These are phyloP conservation scores for Sarcophaga subvicina DNA, from an alignment of 2,888 invertebrate genomes.

Conservation along the genomic window DNA sequence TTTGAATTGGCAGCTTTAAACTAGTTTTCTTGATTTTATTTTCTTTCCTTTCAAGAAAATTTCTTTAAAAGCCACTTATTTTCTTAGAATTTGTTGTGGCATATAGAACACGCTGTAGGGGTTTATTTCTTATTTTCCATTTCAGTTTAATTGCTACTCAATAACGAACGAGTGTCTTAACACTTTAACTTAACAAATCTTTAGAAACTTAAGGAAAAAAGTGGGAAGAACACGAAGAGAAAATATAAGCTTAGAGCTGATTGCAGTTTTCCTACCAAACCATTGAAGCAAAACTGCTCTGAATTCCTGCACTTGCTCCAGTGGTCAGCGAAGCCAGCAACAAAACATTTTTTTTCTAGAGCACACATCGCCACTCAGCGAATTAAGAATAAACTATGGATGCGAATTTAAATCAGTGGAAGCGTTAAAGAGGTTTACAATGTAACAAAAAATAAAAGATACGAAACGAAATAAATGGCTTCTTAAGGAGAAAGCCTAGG, in stretches of 20 bases:
- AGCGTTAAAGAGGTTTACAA: not conserved
- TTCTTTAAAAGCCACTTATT: not conserved
- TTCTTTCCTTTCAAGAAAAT: not conserved
- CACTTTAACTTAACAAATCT: not conserved
- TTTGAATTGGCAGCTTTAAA: not conserved
- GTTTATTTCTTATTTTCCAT: not conserved
- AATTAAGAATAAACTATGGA: not conserved
- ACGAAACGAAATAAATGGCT: not conserved
- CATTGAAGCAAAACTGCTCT: conserved; percentile 13
- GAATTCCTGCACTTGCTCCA: not conserved
- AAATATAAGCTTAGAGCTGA: not conserved
- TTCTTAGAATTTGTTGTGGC: too few species aligned
- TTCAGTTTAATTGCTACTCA: not conserved
- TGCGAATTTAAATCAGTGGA: not conserved
- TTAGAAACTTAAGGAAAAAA: not conserved
- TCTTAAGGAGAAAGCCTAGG: too few species aligned
- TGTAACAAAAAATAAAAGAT: not conserved
- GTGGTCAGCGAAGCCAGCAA: not conserved
- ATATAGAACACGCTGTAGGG: too few species aligned
- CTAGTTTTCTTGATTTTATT: too few species aligned
- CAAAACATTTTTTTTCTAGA: not conserved
- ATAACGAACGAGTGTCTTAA: not conserved
- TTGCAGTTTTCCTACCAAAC: conserved; percentile 3
- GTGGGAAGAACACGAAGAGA: not conserved
- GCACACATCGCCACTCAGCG: not conserved